Conservation (phyloP, 2,113 vertebrate genomes). For the Dipodomys ordii region DNA sequence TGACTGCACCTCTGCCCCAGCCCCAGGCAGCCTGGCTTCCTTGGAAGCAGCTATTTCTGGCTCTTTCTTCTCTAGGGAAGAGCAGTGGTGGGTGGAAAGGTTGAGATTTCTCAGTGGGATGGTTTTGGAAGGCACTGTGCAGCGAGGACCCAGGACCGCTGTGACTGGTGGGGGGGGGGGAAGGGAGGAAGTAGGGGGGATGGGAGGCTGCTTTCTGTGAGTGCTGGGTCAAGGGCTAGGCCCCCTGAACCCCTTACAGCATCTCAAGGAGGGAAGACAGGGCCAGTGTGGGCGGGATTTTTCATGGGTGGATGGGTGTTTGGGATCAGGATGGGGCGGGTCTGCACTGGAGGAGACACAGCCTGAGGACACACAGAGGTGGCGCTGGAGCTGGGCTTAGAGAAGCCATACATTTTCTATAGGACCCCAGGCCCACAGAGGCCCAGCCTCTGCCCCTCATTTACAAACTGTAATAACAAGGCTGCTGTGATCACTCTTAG, state of each 20-base stretch:
- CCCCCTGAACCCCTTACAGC: background rate
- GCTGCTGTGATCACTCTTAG: background rate
- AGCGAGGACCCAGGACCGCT: background rate
- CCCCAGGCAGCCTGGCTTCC: conserved; percentile 2
- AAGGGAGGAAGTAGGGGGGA: background rate
- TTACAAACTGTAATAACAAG: background rate
- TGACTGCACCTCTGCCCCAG: conserved; percentile 31
- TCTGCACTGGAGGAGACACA: background rate
- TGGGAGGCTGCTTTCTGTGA: background rate
- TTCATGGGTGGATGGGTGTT: background rate
- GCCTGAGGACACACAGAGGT: background rate
- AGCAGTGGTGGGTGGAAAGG: conserved; percentile 63
- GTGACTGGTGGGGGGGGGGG: background rate
- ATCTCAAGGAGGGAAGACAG: background rate
- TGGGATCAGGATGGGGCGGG: background rate
- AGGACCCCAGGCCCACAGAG: background rate
- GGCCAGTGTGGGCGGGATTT: background rate
- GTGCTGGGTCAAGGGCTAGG: background rate
- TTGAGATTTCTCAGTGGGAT: conserved; percentile 47
- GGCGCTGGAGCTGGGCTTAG: background rate
- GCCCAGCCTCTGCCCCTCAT: background rate
- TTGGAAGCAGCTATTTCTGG: conserved; percentile 75
- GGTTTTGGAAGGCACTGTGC: background rate
- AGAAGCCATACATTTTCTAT: background rate
- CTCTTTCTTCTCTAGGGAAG: conserved; percentile 52